phyloP scores from a whole-genome alignment of 2,113 vertebrate genomes.

The Morone chrysops region DNA sequence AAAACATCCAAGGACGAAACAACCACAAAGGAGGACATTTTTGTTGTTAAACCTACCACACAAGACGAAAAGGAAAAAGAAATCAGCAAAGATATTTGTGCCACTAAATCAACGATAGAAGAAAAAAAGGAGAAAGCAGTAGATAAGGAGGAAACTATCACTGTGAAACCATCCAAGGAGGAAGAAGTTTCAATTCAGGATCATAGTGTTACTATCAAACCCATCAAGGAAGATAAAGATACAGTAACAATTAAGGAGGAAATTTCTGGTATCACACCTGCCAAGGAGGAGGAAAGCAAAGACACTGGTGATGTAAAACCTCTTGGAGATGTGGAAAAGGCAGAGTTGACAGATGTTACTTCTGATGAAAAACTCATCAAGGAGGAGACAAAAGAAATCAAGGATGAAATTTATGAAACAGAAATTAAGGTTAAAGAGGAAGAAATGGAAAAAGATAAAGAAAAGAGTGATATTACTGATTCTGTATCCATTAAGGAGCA shows the following conservation, averaged over 20 bases:
- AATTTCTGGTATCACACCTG: conserved; percentile 31
- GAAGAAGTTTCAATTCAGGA: conserved; percentile 30
- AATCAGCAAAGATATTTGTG: conserved; percentile 30
- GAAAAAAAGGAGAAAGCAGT: conserved; percentile 34
- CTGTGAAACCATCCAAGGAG: conserved; percentile 33
- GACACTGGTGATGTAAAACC: conserved; percentile 14
- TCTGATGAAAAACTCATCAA: conserved; percentile 42
- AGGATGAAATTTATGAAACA: conserved; percentile 22
- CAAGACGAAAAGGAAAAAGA: conserved; percentile 40
- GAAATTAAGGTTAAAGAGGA: conserved; percentile 25
- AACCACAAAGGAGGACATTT: neutral
- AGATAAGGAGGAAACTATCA: conserved; percentile 23
- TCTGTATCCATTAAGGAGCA: conserved; percentile 23
- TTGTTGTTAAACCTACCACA: neutral
- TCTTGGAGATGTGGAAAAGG: conserved; percentile 22
- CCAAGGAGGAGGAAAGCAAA: conserved; percentile 39
- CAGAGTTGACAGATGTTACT: conserved; percentile 30
- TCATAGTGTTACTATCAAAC: conserved; percentile 21
- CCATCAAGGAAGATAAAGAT: conserved; percentile 40
- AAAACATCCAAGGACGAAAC: conserved; percentile 30
- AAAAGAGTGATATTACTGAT: conserved; percentile 33
- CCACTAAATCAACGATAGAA: conserved; percentile 14
- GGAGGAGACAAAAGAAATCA: conserved; percentile 49
- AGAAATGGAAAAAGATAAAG: conserved; percentile 33
- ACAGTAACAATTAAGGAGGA: conserved; percentile 15